These are phyloP conservation scores for Psittacula echo DNA, from an alignment of 2,797 vertebrate genomes.

Conservation along the genomic window DNA sequence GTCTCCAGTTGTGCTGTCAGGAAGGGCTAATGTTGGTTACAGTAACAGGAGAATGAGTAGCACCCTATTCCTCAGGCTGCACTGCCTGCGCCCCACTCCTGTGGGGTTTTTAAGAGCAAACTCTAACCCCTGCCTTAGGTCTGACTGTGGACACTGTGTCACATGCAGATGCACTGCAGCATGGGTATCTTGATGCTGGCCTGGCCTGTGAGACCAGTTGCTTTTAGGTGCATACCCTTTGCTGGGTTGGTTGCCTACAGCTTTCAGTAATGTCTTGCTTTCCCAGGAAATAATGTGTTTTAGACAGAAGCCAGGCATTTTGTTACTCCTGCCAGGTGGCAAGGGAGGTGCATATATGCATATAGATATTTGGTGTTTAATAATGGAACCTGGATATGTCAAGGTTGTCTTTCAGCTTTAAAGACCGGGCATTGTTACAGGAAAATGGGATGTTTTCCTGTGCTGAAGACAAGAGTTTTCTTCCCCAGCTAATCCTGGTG, in stretches of 20 bases:
- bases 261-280: background rate
- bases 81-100: background rate
- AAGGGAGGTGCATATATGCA: background rate
- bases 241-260: background rate
- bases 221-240: background rate
- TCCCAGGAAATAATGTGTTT: slow-evolving; percentile 1
- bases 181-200: background rate
- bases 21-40: background rate
- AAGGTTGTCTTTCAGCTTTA: background rate
- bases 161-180: background rate
- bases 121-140: background rate
- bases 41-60: background rate
- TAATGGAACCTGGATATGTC: background rate
- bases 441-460: background rate
- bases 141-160: background rate
- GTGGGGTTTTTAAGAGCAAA: background rate
- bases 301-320: background rate
- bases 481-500: slow-evolving; percentile 4
- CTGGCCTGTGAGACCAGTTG: background rate
- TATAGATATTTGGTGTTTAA: background rate
- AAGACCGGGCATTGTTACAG: background rate
- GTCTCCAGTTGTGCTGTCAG: background rate
- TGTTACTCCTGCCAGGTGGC: background rate
- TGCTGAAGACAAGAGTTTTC: background rate
- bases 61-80: background rate